phyloP scores from a whole-genome alignment of 2,113 vertebrate species.

The Odocoileus virginianus region DNA sequence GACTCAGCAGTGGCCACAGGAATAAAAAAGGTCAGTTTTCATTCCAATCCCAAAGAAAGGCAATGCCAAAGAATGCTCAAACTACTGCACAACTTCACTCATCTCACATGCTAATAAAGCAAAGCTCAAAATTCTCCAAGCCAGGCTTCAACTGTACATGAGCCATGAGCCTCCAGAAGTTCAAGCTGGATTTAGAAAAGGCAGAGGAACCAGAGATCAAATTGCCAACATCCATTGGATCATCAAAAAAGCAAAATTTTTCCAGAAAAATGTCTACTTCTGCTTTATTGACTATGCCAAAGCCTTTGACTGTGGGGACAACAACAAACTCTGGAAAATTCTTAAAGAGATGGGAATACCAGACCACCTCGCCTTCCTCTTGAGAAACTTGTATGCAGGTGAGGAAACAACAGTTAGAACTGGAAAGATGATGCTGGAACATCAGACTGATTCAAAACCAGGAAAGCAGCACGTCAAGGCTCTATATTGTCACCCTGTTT shows the following conservation, averaged over 20 bases:
- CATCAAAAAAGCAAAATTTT: neutral
- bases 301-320: neutral
- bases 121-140: neutral
- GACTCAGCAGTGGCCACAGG: neutral
- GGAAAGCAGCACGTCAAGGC: neutral
- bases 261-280: neutral
- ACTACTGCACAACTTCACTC: neutral
- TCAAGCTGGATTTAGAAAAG: neutral
- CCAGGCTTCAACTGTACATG: neutral
- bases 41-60: neutral
- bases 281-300: neutral
- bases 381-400: neutral
- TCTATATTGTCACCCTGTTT: neutral
- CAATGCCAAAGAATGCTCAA: neutral
- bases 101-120: neutral
- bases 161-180: neutral
- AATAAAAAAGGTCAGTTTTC: neutral
- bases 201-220: neutral
- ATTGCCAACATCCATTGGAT: neutral
- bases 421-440: neutral
- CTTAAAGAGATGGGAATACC: neutral
- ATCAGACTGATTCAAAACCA: neutral
- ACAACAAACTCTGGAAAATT: neutral
- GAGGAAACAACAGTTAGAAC: neutral
- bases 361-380: neutral